Base-by-base conservation (phyloP, 2,888 invertebrate genomes). In the Rotaria macrura region DNA sequence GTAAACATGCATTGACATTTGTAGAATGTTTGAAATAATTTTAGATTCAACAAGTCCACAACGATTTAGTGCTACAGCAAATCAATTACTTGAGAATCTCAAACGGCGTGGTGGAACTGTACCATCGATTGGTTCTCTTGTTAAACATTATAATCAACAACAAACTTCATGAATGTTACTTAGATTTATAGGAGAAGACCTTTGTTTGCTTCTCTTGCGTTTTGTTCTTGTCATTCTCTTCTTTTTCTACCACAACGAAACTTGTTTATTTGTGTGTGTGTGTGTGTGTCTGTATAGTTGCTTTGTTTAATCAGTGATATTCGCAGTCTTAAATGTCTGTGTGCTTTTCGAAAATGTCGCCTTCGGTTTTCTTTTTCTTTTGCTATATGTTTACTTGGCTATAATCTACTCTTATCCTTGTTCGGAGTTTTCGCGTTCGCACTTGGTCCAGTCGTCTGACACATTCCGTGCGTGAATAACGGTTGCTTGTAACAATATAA, bases 11-110 rank as follows among this genome's bases (percentile, higher is more conserved):
- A 52, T 23, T 52, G 3, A 10, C 3, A 23, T 23, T 52, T 4
- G 23, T 52, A 23, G 6, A 5, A 52, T 52, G 25, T 54, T 54
- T 23, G 23, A 25, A 54, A 25, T 54, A 9, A 54, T 14, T 65
- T 65, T 65, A 65, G 65, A 20, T 65, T 34, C 29, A 34, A 1
- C 20, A 7, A 20, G 65, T 79, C 79, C 40, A 40, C 79, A 79
- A 79, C 79, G 79, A 25, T 79, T 79, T 43, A 79, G 79, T 79
- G 25, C 40, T 38, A n/a, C 79, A 43, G 79, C 79, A 25, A 40
- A 79, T 79, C 79, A 79, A 43, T 79, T 79, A 79, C 79, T 79
- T 12, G 79, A 79, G n/a, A 43, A 43, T 79, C 20, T 79, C 7
- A 79, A 79, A 43, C 79, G 79, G 43, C 79, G 79, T 79, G 43